Evolutionary conservation across 2,888 invertebrate genomes (phyloP).

Genomic region (Brenthis daphne): DNA sequence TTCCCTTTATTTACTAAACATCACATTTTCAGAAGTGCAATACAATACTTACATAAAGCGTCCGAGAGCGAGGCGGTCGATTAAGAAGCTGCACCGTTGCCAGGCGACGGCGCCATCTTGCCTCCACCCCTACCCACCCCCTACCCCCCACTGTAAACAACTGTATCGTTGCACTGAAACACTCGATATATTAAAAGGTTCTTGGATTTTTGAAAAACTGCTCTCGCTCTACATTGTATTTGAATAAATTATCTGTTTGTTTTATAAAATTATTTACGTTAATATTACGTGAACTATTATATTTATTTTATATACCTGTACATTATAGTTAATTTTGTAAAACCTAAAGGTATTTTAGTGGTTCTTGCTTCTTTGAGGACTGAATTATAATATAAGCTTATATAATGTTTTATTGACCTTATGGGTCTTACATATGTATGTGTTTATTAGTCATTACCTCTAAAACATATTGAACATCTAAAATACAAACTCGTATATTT

Average conservation of each 20-base stretch:
- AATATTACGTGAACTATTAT: too few relatives aligned
- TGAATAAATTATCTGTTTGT: slow-evolving; percentile 4
- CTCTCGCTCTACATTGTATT: slow-evolving; percentile 18
- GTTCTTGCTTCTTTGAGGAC: too few relatives aligned
- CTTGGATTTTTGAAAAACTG: slow-evolving; percentile 44
- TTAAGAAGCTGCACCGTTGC: slow-evolving; percentile 82
- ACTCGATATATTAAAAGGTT: slow-evolving; percentile 79
- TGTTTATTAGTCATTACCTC: too few relatives aligned
- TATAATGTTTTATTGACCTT: too few relatives aligned
- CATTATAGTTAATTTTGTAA: too few relatives aligned
- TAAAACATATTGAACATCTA: too few relatives aligned
- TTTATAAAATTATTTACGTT: not conserved
- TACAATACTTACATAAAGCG: slow-evolving; percentile 78
- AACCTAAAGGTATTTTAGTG: too few relatives aligned
- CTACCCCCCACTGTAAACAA: slow-evolving; percentile 74
- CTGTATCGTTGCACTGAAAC: slow-evolving; percentile 80
- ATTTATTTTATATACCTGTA: too few relatives aligned
- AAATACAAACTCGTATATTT: too few relatives aligned
- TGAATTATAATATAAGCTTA: too few relatives aligned
- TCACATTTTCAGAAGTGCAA: slow-evolving; percentile 63
- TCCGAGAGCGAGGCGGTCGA: slow-evolving; percentile 72
- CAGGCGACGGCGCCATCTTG: slow-evolving; percentile 80
- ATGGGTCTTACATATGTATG: too few relatives aligned
- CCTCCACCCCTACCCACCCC: slow-evolving; percentile 56
- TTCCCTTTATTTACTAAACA: slow-evolving; percentile 38